Evolutionary conservation across 2,113 vertebrate species (phyloP), one percentile per base, ranked within the genome.

Genomic region (Harpagus bidentatus): DNA sequence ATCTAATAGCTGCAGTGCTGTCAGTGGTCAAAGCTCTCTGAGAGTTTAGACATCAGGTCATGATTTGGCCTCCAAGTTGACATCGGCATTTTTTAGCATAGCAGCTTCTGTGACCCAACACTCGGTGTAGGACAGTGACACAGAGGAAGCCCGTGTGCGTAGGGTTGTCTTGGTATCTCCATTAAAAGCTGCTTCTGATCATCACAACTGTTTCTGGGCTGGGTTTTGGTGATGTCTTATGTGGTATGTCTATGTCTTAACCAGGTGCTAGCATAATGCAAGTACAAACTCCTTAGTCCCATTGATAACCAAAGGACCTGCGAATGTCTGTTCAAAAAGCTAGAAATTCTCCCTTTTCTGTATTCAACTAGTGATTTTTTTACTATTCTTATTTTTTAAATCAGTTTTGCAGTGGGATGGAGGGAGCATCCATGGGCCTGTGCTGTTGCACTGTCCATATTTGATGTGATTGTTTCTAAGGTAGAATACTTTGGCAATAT

Each of bases 131-230:
- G 19, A 14, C 42, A 7, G 20, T 4, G 56, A 13, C 38, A 9
- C 13, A 2, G 36, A 2, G 19, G 36, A 13, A 42, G n/a, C 22
- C 40, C 3, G 3, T 1, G 22, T 3, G 18, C 9, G 0, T 14
- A 10, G 48, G 32, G 26, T 36, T 45, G 53, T 34, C 56, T 36
- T 10, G 16, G 25, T 11, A 29, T 10, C 59, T 34, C 56, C 26
- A 2, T 29, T n/a, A 29, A 34, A 70, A 36, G 56, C 58, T 19
- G 20, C 2, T 22, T 10, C 26, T 10, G 22, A 58, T 16, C 26
- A 59, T 59, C n/a, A 8, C 59, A n/a, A 4, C 19, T 10, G 1
- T 16, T 90, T 45, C 22, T 43, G 31, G 52, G 18, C 26, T 25
- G 43, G 4, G 3, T 62, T 71, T 80, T 16, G 40, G 9, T 11